phyloP scores from a whole-genome alignment of 2,797 vertebrate species.

The Sarcophilus harrisii region DNA sequence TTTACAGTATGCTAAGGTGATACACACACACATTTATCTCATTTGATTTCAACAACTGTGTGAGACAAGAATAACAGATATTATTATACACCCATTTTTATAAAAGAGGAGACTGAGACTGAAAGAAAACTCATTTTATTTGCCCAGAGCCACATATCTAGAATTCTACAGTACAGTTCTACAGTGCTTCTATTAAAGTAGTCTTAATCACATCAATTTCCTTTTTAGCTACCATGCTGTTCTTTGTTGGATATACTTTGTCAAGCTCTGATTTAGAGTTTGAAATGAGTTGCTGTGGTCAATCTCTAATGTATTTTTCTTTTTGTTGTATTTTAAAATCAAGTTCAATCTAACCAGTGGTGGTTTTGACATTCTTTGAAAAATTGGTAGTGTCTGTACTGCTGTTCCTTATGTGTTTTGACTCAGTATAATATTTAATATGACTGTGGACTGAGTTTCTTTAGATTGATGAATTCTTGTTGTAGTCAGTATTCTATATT shows the following conservation, averaged over 20 bases:
- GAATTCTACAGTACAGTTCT: not conserved
- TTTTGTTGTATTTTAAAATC: constrained; percentile 39
- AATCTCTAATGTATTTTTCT: constrained; percentile 51
- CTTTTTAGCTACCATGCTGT: not conserved
- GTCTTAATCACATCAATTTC: not conserved
- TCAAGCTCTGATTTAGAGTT: constrained; percentile 16
- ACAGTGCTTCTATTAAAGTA: not conserved
- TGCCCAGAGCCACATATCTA: not conserved
- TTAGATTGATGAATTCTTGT: constrained; percentile 25
- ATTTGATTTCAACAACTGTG: not conserved
- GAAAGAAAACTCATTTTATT: not conserved
- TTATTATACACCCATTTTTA: not conserved
- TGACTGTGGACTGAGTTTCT: not conserved
- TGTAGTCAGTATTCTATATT: constrained; percentile 32
- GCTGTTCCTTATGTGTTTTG: not conserved
- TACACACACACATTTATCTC: no score
- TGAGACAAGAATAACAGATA: not conserved
- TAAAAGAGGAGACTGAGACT: not conserved
- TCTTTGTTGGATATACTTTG: not conserved
- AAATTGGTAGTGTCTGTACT: not conserved
- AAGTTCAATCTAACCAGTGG: not conserved
- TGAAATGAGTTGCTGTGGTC: not conserved
- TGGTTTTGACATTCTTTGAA: constrained; percentile 23
- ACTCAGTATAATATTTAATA: constrained; percentile 29
- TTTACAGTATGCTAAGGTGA: no score